A percentile compares a stretch with the other conserved stretches of the same genome.
Conservation (phyloP, 2,113 vertebrate genomes). For the human (Homo sapiens) region GRCh38 chr16:77770001-77770500, state of each 20-base stretch:
- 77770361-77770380: background rate
- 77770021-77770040: background rate
- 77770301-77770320: rapidly evolving
- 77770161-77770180: background rate
- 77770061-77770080: background rate
- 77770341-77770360: background rate
- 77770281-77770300: background rate
- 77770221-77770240: background rate
- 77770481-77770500: background rate
- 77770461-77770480: background rate
- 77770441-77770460: background rate
- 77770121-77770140: background rate
- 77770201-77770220: background rate
- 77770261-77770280: background rate
- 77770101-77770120: background rate
- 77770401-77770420: background rate
- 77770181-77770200: background rate
- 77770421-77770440: background rate
- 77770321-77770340: background rate
- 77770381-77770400: background rate
- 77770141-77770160: background rate
- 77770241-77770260: no score
- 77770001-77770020: background rate
- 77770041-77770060: background rate
- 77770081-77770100: background rate